phyloP scores from a whole-genome alignment of 2,797 vertebrate species.

The Balearica regulorum region DNA sequence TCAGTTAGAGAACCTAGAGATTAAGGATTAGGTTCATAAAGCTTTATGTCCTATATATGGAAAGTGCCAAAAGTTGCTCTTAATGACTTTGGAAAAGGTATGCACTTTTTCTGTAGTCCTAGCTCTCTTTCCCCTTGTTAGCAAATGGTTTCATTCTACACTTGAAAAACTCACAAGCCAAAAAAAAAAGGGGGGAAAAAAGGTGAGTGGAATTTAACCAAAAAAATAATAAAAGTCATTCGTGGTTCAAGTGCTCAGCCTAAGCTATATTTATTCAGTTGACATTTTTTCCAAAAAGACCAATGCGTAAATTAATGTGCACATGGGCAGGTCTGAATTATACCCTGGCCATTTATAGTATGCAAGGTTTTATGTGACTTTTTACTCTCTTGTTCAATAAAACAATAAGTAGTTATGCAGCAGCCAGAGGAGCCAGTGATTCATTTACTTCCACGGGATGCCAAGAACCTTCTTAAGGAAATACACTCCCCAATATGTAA shows the following conservation, averaged over 20 bases:
- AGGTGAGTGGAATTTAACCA: constrained; percentile 54
- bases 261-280: constrained; percentile 64
- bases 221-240: constrained; percentile 68
- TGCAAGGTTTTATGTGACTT: constrained; percentile 70
- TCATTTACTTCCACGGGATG: constrained; percentile 60
- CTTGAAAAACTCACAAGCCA: constrained; percentile 61
- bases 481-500: constrained; percentile 67
- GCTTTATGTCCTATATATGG: constrained; percentile 6
- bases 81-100: constrained; percentile 53
- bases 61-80: constrained; percentile 30
- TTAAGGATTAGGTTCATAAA: constrained; percentile 36
- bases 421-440: constrained; percentile 67
- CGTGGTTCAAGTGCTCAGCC: constrained; percentile 51
- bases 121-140: constrained; percentile 53
- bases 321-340: constrained; percentile 66
- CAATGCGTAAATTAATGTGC: constrained; percentile 70
- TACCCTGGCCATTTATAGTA: constrained; percentile 67
- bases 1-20: constrained; percentile 17
- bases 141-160: constrained; percentile 62
- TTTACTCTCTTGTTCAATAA: constrained; percentile 75
- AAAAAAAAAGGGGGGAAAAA: constrained; percentile 14
- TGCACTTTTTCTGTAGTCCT: constrained; percentile 20
- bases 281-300: constrained; percentile 56
- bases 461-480: constrained; percentile 70
- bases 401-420: constrained; percentile 74